phyloP scores from a whole-genome alignment of 92 coral and sea anemone species.

The Palythoa grandiflora region DNA sequence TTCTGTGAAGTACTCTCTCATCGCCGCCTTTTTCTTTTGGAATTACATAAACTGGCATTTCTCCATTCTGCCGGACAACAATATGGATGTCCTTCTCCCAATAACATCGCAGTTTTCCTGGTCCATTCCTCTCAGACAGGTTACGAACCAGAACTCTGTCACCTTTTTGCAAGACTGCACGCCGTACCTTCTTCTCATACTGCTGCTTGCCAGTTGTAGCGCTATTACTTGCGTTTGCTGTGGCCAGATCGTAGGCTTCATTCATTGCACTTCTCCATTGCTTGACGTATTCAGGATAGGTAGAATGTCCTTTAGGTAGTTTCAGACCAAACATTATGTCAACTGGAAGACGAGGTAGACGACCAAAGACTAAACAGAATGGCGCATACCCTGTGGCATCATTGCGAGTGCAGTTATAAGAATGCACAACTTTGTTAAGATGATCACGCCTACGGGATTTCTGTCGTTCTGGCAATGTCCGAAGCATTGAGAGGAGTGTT shows the following conservation, averaged over 20 bases:
- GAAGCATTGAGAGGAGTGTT: conserved; percentile 68
- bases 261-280: conserved; percentile 69
- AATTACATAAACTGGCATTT: conserved; percentile 69
- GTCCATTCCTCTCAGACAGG: conserved; percentile 56
- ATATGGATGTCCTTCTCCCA: conserved; percentile 69
- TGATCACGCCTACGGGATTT: conserved; percentile 78
- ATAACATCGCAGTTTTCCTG: conserved; percentile 69
- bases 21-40: conserved; percentile 40
- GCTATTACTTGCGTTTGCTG: conserved; percentile 45
- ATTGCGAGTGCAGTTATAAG: conserved; percentile 70
- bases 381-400: conserved; percentile 77
- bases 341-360: conserved; percentile 65
- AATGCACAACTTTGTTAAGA: conserved; percentile 71
- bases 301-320: conserved; percentile 61
- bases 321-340: conserved; percentile 41
- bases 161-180: conserved; percentile 51
- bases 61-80: conserved; percentile 57
- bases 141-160: conserved; percentile 65
- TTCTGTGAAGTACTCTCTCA: conserved; percentile 53
- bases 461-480: conserved; percentile 62
- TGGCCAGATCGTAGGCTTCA: conserved; percentile 67
- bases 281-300: conserved; percentile 72
- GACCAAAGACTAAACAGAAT: conserved; percentile 65
- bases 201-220: conserved; percentile 46
- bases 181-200: conserved; percentile 61